Percentiles rank a stretch among this genome's conserved stretches.
phyloP scores from a whole-genome alignment of 2,113 vertebrate genomes.

The Lycaon pictus region DNA sequence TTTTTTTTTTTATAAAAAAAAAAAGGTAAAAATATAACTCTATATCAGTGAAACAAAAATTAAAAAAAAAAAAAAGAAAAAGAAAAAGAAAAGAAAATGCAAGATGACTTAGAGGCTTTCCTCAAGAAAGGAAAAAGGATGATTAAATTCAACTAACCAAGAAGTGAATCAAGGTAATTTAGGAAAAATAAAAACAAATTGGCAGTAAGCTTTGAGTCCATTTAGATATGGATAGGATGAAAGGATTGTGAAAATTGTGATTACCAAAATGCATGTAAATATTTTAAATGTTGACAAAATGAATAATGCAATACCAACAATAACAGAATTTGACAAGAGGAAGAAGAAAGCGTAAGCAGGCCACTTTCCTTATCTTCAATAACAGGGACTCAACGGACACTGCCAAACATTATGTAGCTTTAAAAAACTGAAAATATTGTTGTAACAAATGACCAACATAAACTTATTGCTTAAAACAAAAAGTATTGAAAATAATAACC shows the following conservation, averaged over 20 bases:
- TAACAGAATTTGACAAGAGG: background rate
- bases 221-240: background rate
- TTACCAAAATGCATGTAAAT: background rate
- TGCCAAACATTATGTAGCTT: background rate
- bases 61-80: no score
- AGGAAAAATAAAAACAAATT: background rate
- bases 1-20: no score
- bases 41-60: no score
- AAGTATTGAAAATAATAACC: background rate
- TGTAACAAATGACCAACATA: background rate
- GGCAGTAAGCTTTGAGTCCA: background rate
- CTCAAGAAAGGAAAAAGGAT: background rate
- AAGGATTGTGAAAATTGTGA: background rate
- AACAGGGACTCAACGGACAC: background rate
- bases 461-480: background rate
- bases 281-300: background rate
- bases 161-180: slow-evolving; percentile 18
- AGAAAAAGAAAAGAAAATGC: background rate
- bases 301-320: background rate
- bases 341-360: background rate
- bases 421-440: background rate
- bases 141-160: slow-evolving; percentile 19
- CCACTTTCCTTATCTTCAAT: background rate
- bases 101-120: background rate
- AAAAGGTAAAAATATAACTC: no score